Conservation (phyloP, 2,888 invertebrate species). For the Pinctada fucata region DNA sequence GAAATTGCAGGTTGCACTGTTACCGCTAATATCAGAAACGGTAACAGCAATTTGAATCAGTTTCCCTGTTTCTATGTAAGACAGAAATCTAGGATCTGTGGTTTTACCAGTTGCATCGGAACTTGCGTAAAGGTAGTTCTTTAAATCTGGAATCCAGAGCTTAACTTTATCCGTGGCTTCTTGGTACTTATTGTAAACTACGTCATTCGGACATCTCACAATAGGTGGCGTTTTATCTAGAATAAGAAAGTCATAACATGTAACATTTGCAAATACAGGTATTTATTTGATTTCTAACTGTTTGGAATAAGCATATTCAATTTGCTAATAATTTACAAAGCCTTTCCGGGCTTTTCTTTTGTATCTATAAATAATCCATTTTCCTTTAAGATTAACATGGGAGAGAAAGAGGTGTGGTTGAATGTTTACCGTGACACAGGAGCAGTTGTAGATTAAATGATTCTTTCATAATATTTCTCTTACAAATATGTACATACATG, state of each 20-base stretch:
- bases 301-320: too few relatives aligned
- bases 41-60: conserved; percentile 49
- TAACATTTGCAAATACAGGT: too few relatives aligned
- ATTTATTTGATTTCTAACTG: too few relatives aligned
- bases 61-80: conserved; percentile 12
- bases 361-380: too few relatives aligned
- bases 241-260: conserved; percentile 16
- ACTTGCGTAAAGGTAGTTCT: not conserved
- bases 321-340: too few relatives aligned
- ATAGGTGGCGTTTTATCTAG: conserved; percentile 58
- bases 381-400: too few relatives aligned
- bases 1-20: conserved; percentile 57
- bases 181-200: conserved; percentile 26
- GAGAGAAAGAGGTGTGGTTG: too few relatives aligned
- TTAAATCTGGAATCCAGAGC: conserved; percentile 16
- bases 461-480: too few relatives aligned
- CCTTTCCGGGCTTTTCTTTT: too few relatives aligned
- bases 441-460: too few relatives aligned
- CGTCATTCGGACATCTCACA: conserved; percentile 52
- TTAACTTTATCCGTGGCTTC: conserved; percentile 20
- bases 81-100: not conserved
- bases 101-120: not conserved
- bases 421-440: too few relatives aligned
- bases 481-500: too few relatives aligned
- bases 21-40: conserved; percentile 50